Evolutionary conservation across 1,140 invertebrate genomes (phyloP).

Genomic region (Macrobrachium nipponense): DNA sequence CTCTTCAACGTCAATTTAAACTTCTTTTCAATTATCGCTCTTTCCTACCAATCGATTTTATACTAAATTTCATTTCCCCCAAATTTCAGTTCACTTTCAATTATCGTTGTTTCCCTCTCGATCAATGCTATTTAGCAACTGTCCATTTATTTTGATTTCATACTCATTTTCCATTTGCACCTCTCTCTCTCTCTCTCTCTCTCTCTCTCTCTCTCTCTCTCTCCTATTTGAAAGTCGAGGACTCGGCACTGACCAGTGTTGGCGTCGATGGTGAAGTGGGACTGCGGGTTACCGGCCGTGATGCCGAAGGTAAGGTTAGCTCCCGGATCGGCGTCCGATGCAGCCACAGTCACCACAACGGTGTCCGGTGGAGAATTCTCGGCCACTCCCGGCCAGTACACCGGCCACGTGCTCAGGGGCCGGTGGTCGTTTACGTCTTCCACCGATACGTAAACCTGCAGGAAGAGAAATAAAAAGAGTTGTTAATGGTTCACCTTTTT

Average conservation of each 20-base stretch:
- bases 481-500: not conserved
- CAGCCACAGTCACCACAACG: slow-evolving; percentile 81
- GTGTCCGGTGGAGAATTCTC: slow-evolving; percentile 86
- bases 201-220: slow-evolving; percentile 11
- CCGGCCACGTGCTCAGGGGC: slow-evolving; percentile 85
- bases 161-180: not conserved
- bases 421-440: slow-evolving; percentile 94
- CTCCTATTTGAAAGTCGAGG: no score
- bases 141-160: not conserved
- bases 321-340: slow-evolving; percentile 82
- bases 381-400: slow-evolving; percentile 84
- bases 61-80: no score
- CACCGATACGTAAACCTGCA: slow-evolving; percentile 88
- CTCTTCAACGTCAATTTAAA: no score
- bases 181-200: slow-evolving; percentile 20
- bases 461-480: slow-evolving; percentile 13
- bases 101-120: no score
- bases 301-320: slow-evolving; percentile 81
- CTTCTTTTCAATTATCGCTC: no score
- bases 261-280: slow-evolving; percentile 88
- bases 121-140: no score
- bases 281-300: slow-evolving; percentile 89
- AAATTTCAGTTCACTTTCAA: no score
- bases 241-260: slow-evolving; percentile 77
- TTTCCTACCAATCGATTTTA: no score